Evolutionary conservation across 2,797 vertebrate genomes (phyloP).

Genomic region (Ambastaia sidthimunki): DNA sequence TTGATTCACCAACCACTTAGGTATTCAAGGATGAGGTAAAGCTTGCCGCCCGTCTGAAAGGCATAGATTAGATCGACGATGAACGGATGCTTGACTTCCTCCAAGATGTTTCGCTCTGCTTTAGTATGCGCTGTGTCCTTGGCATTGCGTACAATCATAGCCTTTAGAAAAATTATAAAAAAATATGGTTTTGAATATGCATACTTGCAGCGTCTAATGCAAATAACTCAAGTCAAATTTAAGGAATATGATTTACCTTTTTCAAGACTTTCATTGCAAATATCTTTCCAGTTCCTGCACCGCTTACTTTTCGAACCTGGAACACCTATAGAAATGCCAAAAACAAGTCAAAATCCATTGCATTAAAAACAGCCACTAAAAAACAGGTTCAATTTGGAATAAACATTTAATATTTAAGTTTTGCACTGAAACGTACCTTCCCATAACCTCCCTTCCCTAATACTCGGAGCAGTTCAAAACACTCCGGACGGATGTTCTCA

Average conservation of each 20-base stretch:
- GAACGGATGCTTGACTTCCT: slow-evolving; percentile 99
- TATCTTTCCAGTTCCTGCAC: slow-evolving; percentile 92
- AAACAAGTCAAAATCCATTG: background rate
- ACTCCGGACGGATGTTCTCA: slow-evolving; percentile 95
- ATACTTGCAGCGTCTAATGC: background rate
- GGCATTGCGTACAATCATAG: slow-evolving; percentile 98
- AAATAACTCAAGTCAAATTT: background rate
- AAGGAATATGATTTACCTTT: slow-evolving; percentile 83
- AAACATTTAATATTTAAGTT: background rate
- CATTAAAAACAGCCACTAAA: background rate
- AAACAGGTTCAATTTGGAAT: background rate
- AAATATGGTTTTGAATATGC: background rate
- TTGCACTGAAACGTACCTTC: slow-evolving; percentile 81
- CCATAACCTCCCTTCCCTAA: slow-evolving; percentile 98
- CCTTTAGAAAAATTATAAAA: slow-evolving; percentile 72
- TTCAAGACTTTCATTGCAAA: slow-evolving; percentile 99
- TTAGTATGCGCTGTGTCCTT: slow-evolving; percentile 99
- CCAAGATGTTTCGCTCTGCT: slow-evolving; percentile 97
- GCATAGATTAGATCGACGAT: slow-evolving; percentile 99
- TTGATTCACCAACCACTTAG: slow-evolving; percentile 89
- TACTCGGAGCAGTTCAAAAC: slow-evolving; percentile 94
- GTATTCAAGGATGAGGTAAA: slow-evolving; percentile 99
- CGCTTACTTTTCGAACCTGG: slow-evolving; percentile 95
- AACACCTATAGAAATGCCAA: slow-evolving; percentile 83
- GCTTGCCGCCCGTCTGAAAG: slow-evolving; percentile 99